These are phyloP conservation scores for Dolichopus griseipennis DNA, from an alignment of 2,888 invertebrate species.

Conservation along the genomic window DNA sequence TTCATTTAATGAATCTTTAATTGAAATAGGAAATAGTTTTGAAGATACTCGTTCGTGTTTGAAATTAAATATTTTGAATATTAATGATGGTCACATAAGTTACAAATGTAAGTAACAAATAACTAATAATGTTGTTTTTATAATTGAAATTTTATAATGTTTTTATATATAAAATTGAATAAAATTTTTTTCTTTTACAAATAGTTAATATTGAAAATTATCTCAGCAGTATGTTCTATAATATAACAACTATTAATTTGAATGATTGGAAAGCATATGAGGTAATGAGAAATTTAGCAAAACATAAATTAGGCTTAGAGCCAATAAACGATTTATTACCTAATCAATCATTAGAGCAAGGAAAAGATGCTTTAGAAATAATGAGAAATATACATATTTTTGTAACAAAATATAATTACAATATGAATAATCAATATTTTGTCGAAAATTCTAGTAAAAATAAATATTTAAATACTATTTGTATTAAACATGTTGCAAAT, in stretches of 20 bases:
- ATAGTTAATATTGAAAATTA: constrained; percentile 69
- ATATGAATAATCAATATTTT: constrained; percentile 93
- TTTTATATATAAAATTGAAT: background rate
- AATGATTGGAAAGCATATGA: constrained; percentile 98
- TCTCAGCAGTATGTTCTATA: constrained; percentile 90
- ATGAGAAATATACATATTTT: constrained; percentile 95
- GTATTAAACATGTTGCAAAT: constrained; percentile 90
- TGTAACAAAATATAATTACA: constrained; percentile 87
- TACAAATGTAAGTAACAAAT: background rate
- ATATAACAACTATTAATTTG: constrained; percentile 90
- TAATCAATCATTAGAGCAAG: constrained; percentile 93
- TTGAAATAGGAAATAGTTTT: background rate
- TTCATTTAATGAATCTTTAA: background rate
- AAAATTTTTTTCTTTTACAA: background rate
- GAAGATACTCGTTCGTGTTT: background rate
- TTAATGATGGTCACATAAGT: background rate
- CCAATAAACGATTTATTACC: constrained; percentile 91
- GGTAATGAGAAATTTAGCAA: constrained; percentile 90
- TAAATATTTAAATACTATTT: constrained; percentile 90
- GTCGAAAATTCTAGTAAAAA: constrained; percentile 84
- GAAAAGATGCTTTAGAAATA: constrained; percentile 91
- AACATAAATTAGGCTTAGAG: constrained; percentile 67
- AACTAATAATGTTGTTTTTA: background rate
- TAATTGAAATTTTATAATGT: background rate
- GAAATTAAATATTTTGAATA: background rate